Evolutionary conservation across 2,888 invertebrate species (phyloP).

Genomic region (Orchesellides sinensis): DNA sequence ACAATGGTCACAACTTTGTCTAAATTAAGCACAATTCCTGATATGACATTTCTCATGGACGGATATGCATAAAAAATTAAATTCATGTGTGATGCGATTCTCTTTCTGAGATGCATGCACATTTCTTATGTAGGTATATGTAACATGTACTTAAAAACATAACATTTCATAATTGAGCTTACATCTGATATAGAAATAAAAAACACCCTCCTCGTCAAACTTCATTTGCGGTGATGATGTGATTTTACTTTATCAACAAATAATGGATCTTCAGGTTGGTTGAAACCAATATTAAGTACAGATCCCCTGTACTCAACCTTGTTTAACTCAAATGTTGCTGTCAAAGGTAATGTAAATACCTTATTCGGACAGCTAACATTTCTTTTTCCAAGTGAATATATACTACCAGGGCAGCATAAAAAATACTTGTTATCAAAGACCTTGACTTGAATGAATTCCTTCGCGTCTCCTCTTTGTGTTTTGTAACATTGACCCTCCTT

Average conservation of each 20-base stretch:
- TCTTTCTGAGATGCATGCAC: no score
- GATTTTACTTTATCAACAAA: constrained; percentile 15
- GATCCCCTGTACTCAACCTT: constrained; percentile 38
- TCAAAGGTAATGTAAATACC: constrained; percentile 46
- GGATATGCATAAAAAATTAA: no score
- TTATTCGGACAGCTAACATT: constrained; percentile 36
- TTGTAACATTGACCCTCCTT: constrained; percentile 2
- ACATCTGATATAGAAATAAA: no score
- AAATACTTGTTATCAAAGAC: constrained; percentile 45
- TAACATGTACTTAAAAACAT: no score
- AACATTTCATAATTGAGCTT: no score
- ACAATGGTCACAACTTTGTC: no score
- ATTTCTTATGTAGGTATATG: no score
- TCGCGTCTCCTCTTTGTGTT: not conserved
- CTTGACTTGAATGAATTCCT: constrained; percentile 55
- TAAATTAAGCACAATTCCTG: no score
- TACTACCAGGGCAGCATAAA: constrained; percentile 47
- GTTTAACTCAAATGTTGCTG: constrained; percentile 45
- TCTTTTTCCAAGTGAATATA: constrained; percentile 28
- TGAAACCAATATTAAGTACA: constrained; percentile 13
- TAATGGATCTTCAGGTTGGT: constrained; percentile 25
- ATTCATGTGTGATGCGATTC: no score
- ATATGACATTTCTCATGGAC: no score
- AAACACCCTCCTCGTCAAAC: not conserved
- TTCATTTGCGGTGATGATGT: no score